These are phyloP conservation scores for Etheostoma cragini DNA, from an alignment of 2,113 vertebrate genomes.

Conservation along the genomic window DNA sequence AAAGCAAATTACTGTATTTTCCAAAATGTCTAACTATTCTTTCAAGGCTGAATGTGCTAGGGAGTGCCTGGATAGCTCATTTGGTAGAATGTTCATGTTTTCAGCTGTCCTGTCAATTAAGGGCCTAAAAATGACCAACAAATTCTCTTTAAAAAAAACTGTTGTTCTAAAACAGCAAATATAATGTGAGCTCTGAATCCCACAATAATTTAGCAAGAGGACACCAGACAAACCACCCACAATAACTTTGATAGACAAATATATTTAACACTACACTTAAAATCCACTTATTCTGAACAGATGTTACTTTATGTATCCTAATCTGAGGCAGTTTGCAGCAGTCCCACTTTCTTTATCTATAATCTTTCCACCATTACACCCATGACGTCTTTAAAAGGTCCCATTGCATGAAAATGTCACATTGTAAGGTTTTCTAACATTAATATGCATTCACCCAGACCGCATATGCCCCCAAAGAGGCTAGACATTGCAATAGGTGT, in stretches of 20 bases:
- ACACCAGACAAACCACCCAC: conserved; percentile 6
- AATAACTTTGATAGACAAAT: background rate
- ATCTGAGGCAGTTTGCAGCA: conserved; percentile 24
- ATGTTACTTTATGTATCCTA: conserved; percentile 43
- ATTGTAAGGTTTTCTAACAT: too few relatives aligned
- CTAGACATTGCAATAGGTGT: too few relatives aligned
- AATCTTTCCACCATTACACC: conserved; percentile 33
- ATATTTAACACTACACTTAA: conserved; percentile 5
- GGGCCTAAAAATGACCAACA: too few relatives aligned
- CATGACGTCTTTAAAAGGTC: background rate
- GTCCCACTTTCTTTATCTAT: conserved; percentile 31
- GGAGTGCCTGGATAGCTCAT: too few relatives aligned
- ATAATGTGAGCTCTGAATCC: background rate
- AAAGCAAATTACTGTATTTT: background rate
- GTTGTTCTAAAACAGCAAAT: background rate
- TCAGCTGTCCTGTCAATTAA: too few relatives aligned
- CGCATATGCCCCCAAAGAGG: too few relatives aligned
- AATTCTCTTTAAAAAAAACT: too few relatives aligned
- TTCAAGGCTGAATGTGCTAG: background rate
- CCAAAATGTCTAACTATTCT: background rate
- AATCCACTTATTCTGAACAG: conserved; percentile 49
- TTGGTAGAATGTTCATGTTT: too few relatives aligned
- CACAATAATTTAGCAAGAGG: background rate
- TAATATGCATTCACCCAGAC: too few relatives aligned
- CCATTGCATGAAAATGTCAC: too few relatives aligned